Evolutionary conservation across 2,113 vertebrate genomes (phyloP).

Genomic region (Eclectus roratus): DNA sequence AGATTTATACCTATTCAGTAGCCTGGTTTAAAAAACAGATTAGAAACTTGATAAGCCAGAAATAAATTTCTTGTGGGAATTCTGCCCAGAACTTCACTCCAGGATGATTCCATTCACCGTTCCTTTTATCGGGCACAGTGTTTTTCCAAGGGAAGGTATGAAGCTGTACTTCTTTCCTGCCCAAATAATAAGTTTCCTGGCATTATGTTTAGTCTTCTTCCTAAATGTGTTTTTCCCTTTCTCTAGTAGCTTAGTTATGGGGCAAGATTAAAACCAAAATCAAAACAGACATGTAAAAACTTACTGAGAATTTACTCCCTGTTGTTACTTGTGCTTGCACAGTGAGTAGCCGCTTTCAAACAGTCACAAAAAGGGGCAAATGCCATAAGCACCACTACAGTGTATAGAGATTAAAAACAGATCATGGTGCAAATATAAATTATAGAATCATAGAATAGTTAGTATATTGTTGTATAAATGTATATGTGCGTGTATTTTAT

Average conservation of each 20-base stretch:
- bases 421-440: not conserved
- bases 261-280: not conserved
- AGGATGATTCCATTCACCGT: not conserved
- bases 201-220: not conserved
- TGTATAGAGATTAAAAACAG: not conserved
- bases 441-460: too few species aligned
- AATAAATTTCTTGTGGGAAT: constrained; percentile 12
- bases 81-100: not conserved
- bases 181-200: not conserved
- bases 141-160: not conserved
- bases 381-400: not conserved
- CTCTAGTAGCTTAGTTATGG: not conserved
- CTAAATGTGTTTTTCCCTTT: not conserved
- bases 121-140: not conserved
- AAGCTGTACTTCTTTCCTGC: not conserved
- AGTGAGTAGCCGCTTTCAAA: not conserved
- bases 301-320: not conserved
- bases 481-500: not conserved
- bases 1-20: not conserved
- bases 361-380: not conserved
- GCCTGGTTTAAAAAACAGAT: not conserved
- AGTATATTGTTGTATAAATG: not conserved
- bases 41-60: not conserved
- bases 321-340: not conserved
- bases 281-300: not conserved